These are phyloP conservation scores for Lepidocolaptes lacrymiger DNA, from an alignment of 2,797 vertebrate species.

Conservation along the genomic window DNA sequence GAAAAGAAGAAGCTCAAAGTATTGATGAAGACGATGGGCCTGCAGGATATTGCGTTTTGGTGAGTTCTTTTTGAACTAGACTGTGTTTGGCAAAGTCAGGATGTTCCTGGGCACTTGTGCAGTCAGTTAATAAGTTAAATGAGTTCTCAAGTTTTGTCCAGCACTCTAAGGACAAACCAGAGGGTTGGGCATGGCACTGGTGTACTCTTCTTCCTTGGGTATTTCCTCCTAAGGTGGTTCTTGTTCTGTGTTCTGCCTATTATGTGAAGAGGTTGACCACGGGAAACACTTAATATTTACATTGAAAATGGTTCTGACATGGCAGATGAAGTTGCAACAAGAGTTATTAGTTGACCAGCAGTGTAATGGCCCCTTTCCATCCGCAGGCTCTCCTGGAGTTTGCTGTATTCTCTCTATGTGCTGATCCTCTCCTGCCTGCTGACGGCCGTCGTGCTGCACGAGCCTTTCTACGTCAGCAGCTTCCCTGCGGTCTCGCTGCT, in stretches of 20 bases:
- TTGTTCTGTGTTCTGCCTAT: not conserved
- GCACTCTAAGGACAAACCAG: not conserved
- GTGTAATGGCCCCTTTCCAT: not conserved
- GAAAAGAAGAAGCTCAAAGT: constrained; percentile 89
- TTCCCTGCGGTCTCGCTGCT: constrained; percentile 81
- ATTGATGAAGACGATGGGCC: constrained; percentile 90
- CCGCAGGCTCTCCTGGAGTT: constrained; percentile 71
- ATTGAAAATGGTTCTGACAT: accelerated
- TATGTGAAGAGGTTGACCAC: accelerated
- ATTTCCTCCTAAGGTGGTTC: not conserved
- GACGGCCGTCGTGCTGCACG: constrained; percentile 64
- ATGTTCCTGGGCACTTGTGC: not conserved
- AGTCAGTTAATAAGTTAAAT: not conserved
- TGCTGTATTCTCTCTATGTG: constrained; percentile 43
- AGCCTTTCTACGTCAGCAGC: constrained; percentile 79
- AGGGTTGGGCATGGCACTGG: not conserved
- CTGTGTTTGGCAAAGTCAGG: accelerated
- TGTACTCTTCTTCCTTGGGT: not conserved
- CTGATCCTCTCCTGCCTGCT: constrained; percentile 48
- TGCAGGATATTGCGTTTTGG: constrained; percentile 89
- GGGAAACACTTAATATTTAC: not conserved
- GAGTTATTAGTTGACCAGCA: no score
- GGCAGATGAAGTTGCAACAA: not conserved
- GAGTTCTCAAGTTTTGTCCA: not conserved
- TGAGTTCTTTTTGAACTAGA: constrained; percentile 46